Percentiles rank a stretch among this genome's conserved stretches.
These are phyloP conservation scores for Indicator indicator DNA, from an alignment of 2,113 vertebrate genomes.

Conservation along the genomic window DNA sequence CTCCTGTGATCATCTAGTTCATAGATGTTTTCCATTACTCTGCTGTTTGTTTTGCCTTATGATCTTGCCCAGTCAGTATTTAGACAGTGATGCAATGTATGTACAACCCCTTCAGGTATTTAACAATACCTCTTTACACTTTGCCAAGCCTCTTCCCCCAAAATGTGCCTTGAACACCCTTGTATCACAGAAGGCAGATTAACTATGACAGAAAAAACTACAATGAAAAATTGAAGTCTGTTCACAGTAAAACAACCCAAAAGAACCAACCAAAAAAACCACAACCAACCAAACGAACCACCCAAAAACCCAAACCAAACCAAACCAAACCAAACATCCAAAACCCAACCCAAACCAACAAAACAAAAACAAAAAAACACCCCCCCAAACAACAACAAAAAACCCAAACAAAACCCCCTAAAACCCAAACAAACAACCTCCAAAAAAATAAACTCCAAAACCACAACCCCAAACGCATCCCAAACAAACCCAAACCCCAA, in stretches of 20 bases:
- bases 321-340: background rate
- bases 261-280: background rate
- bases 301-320: background rate
- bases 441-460: no score
- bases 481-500: no score
- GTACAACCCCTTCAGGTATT: slow-evolving; percentile 9
- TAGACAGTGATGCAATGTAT: slow-evolving; percentile 37
- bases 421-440: no score
- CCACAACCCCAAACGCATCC: no score
- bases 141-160: slow-evolving; percentile 29
- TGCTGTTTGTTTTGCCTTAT: slow-evolving; percentile 69
- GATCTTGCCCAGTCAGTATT: slow-evolving; percentile 38
- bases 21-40: slow-evolving; percentile 72
- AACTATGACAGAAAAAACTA: background rate
- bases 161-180: background rate
- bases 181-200: slow-evolving; percentile 7
- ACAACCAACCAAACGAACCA: background rate
- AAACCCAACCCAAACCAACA: background rate
- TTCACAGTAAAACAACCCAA: background rate
- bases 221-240: slow-evolving; percentile 12
- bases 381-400: no score
- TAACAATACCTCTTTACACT: slow-evolving; percentile 40
- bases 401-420: no score
- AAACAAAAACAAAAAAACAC: no score
- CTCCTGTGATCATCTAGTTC: slow-evolving; percentile 42